These are phyloP conservation scores for Papilio gigon DNA, from an alignment of 2,888 invertebrate species.

Conservation along the genomic window DNA sequence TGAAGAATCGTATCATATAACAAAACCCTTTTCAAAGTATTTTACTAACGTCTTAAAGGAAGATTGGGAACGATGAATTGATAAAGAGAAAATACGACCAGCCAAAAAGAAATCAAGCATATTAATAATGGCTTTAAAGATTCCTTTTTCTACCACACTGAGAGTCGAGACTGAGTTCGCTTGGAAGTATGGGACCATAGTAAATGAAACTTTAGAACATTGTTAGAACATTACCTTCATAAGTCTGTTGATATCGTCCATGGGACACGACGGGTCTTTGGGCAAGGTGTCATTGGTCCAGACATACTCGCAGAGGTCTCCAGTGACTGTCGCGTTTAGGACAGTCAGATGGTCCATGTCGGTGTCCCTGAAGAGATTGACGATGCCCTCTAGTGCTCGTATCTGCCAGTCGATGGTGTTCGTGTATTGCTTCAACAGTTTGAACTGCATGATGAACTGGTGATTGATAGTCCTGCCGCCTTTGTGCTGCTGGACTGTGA, in stretches of 20 bases:
- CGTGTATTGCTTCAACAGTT: conserved; percentile 74
- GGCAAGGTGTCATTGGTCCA: conserved; percentile 95
- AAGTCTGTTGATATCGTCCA: conserved; percentile 86
- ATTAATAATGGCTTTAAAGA: background rate
- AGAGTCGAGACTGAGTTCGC: no score
- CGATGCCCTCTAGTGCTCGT: conserved; percentile 83
- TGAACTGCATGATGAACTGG: conserved; percentile 88
- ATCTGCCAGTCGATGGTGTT: conserved; percentile 91
- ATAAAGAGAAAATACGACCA: no score
- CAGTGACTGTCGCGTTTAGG: conserved; percentile 83
- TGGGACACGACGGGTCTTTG: conserved; percentile 88
- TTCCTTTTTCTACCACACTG: no score
- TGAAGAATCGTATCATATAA: no score
- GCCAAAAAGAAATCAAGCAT: no score
- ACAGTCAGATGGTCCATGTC: conserved; percentile 87
- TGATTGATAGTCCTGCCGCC: conserved; percentile 90
- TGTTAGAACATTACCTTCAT: conserved; percentile 77
- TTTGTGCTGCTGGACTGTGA: conserved; percentile 92
- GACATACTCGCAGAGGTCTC: conserved; percentile 85
- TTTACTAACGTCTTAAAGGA: no score
- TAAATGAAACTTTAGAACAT: no score
- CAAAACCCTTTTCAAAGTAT: no score
- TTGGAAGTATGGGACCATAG: no score
- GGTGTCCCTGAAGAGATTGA: conserved; percentile 82
- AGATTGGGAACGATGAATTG: no score